phyloP scores from a whole-genome alignment of 2,888 invertebrate species.

The Agrochola macilenta region DNA sequence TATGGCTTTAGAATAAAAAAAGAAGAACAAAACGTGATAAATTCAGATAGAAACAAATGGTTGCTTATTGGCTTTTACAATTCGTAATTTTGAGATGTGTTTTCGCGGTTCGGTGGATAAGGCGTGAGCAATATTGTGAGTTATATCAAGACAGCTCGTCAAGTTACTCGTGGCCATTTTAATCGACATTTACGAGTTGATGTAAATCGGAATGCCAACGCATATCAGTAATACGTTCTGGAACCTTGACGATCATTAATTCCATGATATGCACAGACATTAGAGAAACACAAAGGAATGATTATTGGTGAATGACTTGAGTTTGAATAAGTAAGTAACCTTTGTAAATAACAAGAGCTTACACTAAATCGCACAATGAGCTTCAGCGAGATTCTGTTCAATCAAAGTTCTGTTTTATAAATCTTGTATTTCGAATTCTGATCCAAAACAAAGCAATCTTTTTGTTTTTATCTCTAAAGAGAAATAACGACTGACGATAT shows the following conservation, averaged over 20 bases:
- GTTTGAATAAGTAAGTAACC: neutral
- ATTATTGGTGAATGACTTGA: neutral
- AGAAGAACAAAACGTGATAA: conserved; percentile 47
- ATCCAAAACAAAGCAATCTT: conserved; percentile 15
- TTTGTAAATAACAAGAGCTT: neutral
- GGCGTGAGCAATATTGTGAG: conserved; percentile 11
- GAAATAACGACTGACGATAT: conserved; percentile 19
- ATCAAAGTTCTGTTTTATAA: conserved; percentile 17
- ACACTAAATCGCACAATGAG: neutral
- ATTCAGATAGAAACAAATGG: conserved; percentile 38
- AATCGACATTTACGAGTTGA: neutral
- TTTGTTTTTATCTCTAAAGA: conserved; percentile 8
- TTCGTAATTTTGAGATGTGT: conserved; percentile 39
- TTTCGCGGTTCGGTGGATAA: conserved; percentile 36
- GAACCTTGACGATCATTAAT: conserved; percentile 2
- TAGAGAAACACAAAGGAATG: neutral
- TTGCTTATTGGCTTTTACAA: conserved; percentile 37
- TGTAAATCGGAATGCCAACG: neutral
- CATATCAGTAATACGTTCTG: conserved; percentile 3
- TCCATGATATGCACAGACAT: neutral
- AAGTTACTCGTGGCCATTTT: conserved; percentile 2
- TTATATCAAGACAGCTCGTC: conserved; percentile 1
- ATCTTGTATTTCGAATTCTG: conserved; percentile 5
- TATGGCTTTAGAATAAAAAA: conserved; percentile 59
- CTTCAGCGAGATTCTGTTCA: neutral